phyloP scores from a whole-genome alignment of 2,113 vertebrate genomes.

The Psittacus erithacus region DNA sequence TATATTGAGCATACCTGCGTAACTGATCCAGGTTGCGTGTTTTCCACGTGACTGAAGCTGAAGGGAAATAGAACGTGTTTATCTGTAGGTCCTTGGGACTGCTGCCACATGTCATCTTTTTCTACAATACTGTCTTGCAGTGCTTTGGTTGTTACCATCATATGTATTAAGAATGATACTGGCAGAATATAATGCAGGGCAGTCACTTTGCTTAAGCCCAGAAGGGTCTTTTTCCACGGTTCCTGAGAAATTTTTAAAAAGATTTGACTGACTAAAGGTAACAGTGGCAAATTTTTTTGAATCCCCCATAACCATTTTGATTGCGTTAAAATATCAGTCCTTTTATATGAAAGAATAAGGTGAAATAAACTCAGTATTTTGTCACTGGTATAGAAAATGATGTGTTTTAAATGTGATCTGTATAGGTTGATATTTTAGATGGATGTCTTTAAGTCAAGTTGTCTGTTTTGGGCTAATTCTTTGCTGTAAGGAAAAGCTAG shows the following conservation, averaged over 20 bases:
- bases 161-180: background rate
- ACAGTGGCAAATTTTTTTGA: background rate
- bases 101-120: background rate
- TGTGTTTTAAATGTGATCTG: conserved; percentile 55
- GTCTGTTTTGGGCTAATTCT: conserved; percentile 54
- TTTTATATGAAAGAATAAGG: conserved; percentile 59
- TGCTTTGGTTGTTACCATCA: background rate
- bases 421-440: conserved; percentile 59
- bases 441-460: conserved; percentile 39
- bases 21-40: background rate
- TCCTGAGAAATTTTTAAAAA: background rate
- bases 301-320: background rate
- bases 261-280: conserved; percentile 8
- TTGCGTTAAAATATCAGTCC: conserved; percentile 31
- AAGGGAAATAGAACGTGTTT: background rate
- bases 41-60: background rate
- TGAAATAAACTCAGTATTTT: conserved; percentile 65
- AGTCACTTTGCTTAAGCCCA: background rate
- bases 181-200: background rate
- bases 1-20: background rate
- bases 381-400: conserved; percentile 54
- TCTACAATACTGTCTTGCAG: background rate
- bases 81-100: background rate
- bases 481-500: conserved; percentile 55
- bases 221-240: background rate